Evolutionary conservation across 2,888 invertebrate genomes (phyloP), one percentile per base, ranked within the genome.

Genomic region (Chaitophorus viminalis): DNA sequence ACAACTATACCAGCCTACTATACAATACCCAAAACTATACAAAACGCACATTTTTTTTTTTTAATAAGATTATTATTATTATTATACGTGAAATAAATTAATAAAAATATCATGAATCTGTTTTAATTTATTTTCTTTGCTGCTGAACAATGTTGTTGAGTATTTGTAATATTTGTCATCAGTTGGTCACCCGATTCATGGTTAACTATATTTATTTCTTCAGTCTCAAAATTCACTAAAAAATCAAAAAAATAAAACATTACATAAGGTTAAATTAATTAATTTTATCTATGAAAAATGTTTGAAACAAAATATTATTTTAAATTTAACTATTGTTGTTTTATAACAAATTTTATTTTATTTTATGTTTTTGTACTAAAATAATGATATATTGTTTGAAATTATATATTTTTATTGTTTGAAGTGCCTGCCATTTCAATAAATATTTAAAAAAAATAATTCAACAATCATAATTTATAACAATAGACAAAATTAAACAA

Each of bases 141-240:
- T 3, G 18, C 68, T 25, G 84, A 77, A 85, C 68, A 85, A 21
- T 33, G 39, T 54, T 77, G 33, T 70, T 78, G 60, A 31, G 74
- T 65, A 39, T 60, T 75, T 72, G 29, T 54, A 33, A 54, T 29
- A 74, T 54, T n/a, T 11, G 36, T 72, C 54, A 46, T 65, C 8
- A 4, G 29, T 75, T 81, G 81, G 46, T 87, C 87, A 11, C 65
- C 87, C 6, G 81, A 81, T 11, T 81, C 87, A 6, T 60, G 39
- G 31, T 74, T 60, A 60, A n/a, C n/a, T 29, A 36, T 39, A 39
- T 79, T 70, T 31, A 39, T 39, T 4, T 46, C 72, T 72, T 86
- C 87, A 87, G 87, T 87, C 87, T 87, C 81, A 21, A 74, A 74
- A 46, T 31, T 81, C 25, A 79, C 87, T 87, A 39, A n/a, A 36